Base-by-base conservation (phyloP, 2,797 vertebrate species). In the Rhinogobio ventralis region DNA sequence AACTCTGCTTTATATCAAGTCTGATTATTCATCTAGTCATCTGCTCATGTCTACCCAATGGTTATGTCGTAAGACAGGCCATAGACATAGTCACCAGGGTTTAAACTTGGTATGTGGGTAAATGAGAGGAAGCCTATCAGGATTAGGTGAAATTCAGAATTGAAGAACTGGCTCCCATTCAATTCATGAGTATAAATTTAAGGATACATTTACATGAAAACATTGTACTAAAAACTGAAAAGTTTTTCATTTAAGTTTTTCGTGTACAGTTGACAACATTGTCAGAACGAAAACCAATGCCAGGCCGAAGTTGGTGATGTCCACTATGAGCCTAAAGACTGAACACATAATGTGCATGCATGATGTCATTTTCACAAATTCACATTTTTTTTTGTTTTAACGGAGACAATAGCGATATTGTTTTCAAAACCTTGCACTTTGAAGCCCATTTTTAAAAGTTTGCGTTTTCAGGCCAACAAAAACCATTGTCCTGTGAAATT, bases 1-100 rank as follows among this genome's bases (percentile, higher is more conserved):
- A 28, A 46, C 60, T 33, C 28, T 49, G 33, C 4, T 36, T 62
- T 33, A 45, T 78, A n/a, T 20, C 2, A 19, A 39, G 51, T 55
- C 51, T 57, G 51, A 74, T 86, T 83, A 77, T 75, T 74, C 7
- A 57, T 60, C 19, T 19, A 51, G 64, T 64, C 57, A 45, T 55
- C 51, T 79, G 68, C 64, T 53, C 15, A n/a, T 55, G 23, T 30
- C 13, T 20, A 2, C 55, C 36, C 20, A 73, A 13, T 46, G 42
- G 62, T 86, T 68, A 62, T 39, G 13, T n/a, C 33, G 57, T 39
- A 45, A 14, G 45, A 28, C 14, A 19, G 36, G 13, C 11, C n/a
- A 39, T 25, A 45, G 20, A 57, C n/a, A 53, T 68, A 69, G 23
- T 53, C 78, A 51, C 20, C 9, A 20, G 5, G n/a, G 17, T 5